phyloP scores from a whole-genome alignment of 2,797 vertebrate species.

The Ctenopoma multispine region DNA sequence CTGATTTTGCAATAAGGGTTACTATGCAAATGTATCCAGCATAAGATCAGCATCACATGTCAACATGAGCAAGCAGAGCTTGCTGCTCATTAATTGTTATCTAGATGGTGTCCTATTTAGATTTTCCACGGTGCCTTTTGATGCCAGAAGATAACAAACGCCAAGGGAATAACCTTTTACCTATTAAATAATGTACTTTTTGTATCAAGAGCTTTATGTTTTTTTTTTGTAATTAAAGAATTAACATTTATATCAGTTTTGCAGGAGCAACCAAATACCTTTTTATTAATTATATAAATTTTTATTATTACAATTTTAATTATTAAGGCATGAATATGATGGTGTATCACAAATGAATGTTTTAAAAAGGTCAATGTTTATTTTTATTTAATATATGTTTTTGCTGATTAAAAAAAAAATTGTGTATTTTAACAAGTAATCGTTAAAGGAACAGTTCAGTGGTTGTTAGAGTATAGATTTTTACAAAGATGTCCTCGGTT shows the following conservation, averaged over 20 bases:
- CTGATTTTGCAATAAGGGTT: background rate
- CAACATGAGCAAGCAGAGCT: conserved; percentile 31
- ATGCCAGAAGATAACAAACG: conserved; percentile 24
- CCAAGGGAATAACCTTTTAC: conserved; percentile 37
- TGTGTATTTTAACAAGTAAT: too few relatives aligned
- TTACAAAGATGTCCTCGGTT: too few relatives aligned
- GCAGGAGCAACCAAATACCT: background rate
- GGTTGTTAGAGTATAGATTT: too few relatives aligned
- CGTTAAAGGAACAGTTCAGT: too few relatives aligned
- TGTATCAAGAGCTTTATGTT: conserved; percentile 15
- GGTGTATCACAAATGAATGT: background rate
- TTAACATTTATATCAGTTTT: conserved; percentile 20
- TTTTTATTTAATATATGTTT: conserved; percentile 24
- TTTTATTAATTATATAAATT: background rate
- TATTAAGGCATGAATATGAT: background rate
- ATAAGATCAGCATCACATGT: conserved; percentile 21
- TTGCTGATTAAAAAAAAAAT: too few relatives aligned
- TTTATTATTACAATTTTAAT: conserved; percentile 3
- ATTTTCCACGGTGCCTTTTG: conserved; percentile 15
- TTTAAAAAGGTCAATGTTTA: conserved; percentile 1
- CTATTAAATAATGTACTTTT: conserved; percentile 29
- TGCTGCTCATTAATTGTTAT: background rate
- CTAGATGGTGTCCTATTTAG: background rate
- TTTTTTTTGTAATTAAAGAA: conserved; percentile 2
- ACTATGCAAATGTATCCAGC: conserved; percentile 14